phyloP scores from a whole-genome alignment of 1,140 invertebrate species.

The Trachelipus rathkii region DNA sequence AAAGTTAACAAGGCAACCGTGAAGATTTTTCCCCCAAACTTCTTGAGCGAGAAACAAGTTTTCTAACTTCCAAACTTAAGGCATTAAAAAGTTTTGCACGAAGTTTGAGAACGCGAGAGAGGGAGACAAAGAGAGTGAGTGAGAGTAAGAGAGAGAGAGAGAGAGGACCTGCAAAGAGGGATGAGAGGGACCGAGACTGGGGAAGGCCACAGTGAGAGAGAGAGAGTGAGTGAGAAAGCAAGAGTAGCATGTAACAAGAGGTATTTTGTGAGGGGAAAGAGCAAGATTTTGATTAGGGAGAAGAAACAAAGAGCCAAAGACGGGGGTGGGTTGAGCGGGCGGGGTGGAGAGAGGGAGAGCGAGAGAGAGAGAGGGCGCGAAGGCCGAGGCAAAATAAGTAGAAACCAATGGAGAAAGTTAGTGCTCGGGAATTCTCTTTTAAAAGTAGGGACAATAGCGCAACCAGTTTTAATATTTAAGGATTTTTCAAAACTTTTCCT shows the following conservation, averaged over 20 bases:
- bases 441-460: background rate
- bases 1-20: constrained; percentile 9
- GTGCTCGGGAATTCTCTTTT: background rate
- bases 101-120: constrained; percentile 21
- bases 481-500: constrained; percentile 2
- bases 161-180: background rate
- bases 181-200: background rate
- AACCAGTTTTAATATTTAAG: constrained; percentile 9
- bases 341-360: no score
- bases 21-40: background rate
- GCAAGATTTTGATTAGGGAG: background rate
- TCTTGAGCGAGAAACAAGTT: constrained; percentile 12
- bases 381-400: background rate
- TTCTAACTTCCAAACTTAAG: constrained; percentile 32
- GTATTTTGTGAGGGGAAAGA: background rate
- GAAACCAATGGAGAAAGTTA: constrained; percentile 12
- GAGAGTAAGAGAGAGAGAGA: background rate
- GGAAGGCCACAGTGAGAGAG: background rate
- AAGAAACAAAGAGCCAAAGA: background rate
- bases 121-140: constrained; percentile 21
- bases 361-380: background rate
- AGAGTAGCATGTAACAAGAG: background rate
- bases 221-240: background rate
- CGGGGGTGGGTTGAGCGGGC: background rate
- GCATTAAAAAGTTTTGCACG: constrained; percentile 39